phyloP scores from a whole-genome alignment of 92 coral and sea anemone genomes.

The Epizoanthus illoricatus region DNA sequence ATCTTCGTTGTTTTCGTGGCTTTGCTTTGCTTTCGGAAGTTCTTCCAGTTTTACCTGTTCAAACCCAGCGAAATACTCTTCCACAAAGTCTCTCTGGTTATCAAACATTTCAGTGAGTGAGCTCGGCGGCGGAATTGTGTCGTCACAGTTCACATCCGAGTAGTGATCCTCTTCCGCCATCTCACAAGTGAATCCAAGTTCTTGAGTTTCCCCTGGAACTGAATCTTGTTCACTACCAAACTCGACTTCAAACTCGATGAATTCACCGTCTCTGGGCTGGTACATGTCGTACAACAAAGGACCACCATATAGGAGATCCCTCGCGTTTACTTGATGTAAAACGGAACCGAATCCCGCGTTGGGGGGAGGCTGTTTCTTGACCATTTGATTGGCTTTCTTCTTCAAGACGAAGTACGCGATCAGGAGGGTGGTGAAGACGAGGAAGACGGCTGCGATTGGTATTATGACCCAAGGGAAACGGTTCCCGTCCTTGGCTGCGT shows the following conservation, averaged over 20 bases:
- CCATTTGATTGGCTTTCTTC: constrained; percentile 5
- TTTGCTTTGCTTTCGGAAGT: not conserved
- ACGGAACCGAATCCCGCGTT: constrained; percentile 23
- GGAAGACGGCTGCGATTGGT: not conserved
- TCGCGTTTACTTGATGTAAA: constrained; percentile 11
- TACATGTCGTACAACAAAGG: constrained; percentile 28
- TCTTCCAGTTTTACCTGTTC: not conserved
- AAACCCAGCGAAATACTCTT: not conserved
- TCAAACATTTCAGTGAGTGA: not conserved
- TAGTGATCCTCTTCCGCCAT: constrained; percentile 10
- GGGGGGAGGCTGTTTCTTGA: not conserved
- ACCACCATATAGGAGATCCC: constrained; percentile 29
- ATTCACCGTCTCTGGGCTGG: constrained; percentile 11
- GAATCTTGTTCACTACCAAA: constrained; percentile 23
- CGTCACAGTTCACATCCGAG: not conserved
- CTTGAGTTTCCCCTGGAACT: constrained; percentile 15
- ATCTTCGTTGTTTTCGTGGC: not conserved
- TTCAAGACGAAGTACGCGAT: not conserved
- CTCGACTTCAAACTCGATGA: constrained; percentile 11
- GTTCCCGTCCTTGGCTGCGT: not conserved
- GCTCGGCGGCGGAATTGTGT: not conserved
- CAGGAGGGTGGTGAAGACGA: not conserved
- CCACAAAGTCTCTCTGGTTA: not conserved
- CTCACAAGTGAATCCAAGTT: constrained; percentile 22
- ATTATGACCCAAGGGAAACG: constrained; percentile 1